A percentile compares a stretch with the other conserved stretches of the same genome.
These are phyloP conservation scores for Drosophila birchii DNA, from an alignment of 2,888 invertebrate genomes.

Conservation along the genomic window DNA sequence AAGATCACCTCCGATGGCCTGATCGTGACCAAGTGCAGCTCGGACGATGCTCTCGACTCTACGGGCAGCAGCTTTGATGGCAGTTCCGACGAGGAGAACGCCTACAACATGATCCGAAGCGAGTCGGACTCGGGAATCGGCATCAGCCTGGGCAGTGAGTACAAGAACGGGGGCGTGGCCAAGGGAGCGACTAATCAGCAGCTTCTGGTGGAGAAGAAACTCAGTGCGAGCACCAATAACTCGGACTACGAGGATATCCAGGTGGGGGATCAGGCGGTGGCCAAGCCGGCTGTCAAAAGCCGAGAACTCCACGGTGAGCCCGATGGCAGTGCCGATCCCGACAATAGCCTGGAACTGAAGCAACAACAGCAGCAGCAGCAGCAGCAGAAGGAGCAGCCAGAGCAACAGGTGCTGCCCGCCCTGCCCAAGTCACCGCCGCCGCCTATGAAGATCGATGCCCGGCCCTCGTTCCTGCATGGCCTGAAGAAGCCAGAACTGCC, in stretches of 20 bases:
- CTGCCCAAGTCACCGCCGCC: conserved; percentile 86
- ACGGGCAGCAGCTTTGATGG: conserved; percentile 85
- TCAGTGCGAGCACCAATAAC: conserved; percentile 83
- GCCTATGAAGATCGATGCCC: conserved; percentile 84
- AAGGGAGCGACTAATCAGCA: conserved; percentile 54
- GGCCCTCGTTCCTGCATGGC: conserved; percentile 90
- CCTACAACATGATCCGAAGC: conserved; percentile 85
- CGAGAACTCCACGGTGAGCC: conserved; percentile 93
- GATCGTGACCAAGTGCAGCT: conserved; percentile 84
- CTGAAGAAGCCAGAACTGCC: conserved; percentile 89
- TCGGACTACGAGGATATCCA: conserved; percentile 85
- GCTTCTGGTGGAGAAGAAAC: conserved; percentile 78
- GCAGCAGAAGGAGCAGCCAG: conserved; percentile 87
- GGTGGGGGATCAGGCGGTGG: conserved; percentile 73
- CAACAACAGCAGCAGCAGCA: conserved; percentile 83
- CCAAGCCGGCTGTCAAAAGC: conserved; percentile 86
- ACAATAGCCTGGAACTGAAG: conserved; percentile 88
- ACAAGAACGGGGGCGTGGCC: conserved; percentile 63
- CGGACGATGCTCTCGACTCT: conserved; percentile 84
- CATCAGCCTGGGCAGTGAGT: conserved; percentile 84
- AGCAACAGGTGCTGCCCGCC: conserved; percentile 86
- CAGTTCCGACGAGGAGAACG: conserved; percentile 84
- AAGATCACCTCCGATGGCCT: conserved; percentile 85
- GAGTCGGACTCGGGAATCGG: conserved; percentile 85
- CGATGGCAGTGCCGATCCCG: conserved; percentile 94